Percentiles rank a stretch among this genome's conserved stretches.
These are phyloP conservation scores for Labeo calbasu DNA, from an alignment of 2,797 vertebrate genomes.

Conservation along the genomic window DNA sequence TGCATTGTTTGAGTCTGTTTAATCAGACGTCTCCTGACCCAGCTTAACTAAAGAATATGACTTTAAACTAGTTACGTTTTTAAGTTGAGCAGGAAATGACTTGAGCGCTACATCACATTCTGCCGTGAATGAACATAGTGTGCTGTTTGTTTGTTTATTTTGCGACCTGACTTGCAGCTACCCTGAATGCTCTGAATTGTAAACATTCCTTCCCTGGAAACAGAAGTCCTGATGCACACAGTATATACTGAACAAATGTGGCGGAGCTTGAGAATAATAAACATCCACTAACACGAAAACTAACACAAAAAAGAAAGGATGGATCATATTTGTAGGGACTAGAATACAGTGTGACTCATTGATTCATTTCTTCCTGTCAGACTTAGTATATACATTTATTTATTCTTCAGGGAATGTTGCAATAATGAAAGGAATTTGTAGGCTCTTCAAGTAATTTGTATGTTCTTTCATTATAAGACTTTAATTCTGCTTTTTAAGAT, in stretches of 20 bases:
- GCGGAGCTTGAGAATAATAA: neutral
- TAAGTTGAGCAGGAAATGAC: constrained; percentile 12
- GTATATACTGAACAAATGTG: constrained; percentile 11
- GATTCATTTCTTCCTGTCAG: neutral
- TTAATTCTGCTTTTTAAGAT: neutral
- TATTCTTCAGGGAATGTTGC: neutral
- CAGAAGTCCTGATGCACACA: constrained; percentile 7
- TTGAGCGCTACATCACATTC: constrained; percentile 20
- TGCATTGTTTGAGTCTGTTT: neutral
- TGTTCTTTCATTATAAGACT: neutral
- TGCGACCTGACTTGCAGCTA: constrained; percentile 16
- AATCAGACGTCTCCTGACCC: neutral
- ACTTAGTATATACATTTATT: neutral
- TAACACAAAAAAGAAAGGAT: neutral
- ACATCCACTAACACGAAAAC: neutral
- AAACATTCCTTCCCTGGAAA: constrained; percentile 24
- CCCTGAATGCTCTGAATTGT: constrained; percentile 17
- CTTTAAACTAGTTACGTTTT: constrained; percentile 21
- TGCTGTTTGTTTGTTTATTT: constrained; percentile 36
- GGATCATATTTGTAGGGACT: neutral
- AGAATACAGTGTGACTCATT: neutral
- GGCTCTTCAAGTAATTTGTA: neutral
- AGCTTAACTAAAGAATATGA: constrained; percentile 1
- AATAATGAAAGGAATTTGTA: neutral
- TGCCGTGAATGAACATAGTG: constrained; percentile 26